Evolutionary conservation across 2,888 invertebrate genomes (phyloP), one percentile per base, ranked within the genome.

Genomic region (Ditylenchus weischeri): DNA sequence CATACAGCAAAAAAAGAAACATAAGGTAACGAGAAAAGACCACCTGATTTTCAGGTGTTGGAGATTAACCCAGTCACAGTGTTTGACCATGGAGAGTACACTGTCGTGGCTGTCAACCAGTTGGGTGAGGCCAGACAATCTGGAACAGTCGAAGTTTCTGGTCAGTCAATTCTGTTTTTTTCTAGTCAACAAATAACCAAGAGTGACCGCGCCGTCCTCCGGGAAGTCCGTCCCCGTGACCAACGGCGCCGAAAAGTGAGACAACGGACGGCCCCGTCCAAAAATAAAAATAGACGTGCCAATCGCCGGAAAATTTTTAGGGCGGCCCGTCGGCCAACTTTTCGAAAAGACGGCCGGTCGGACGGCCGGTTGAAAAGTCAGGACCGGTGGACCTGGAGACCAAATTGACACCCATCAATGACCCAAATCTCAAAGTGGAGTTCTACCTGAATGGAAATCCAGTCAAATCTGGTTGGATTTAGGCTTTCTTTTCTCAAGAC

Each of bases 351-450:
- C n/a, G n/a, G n/a, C n/a, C n/a, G n/a, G n/a, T n/a, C n/a, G n/a
- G n/a, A n/a, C n/a, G n/a, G n/a, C n/a, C n/a, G n/a, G 77, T 91
- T 91, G 84, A 94, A 94, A 86, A 92, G 93, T 0, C 92, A 93
- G n/a, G n/a, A 84, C 87, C 92, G 69, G 92, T 93, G 64, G 94
- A 94, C 83, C 92, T 94, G 80, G 94, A 94, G 85, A 92, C 92
- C 77, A 89, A 93, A 62, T 85, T 94, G 69, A 93, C 93, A 78
- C 94, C 94, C 7, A 92, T 93, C 19, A 93, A 92, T 11, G 94
- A 94, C 85, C 87, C 91, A 0, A 90, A 91, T 2, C 89, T 94
- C 90, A 91, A 90, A 84, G 92, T 94, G 0, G 92, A 93, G 85
- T 94, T 94, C 93, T 92, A 90, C 86, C 91, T 92, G 81, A 93